Conservation (phyloP, 2,113 vertebrate species). For the Macrotus californicus region DNA sequence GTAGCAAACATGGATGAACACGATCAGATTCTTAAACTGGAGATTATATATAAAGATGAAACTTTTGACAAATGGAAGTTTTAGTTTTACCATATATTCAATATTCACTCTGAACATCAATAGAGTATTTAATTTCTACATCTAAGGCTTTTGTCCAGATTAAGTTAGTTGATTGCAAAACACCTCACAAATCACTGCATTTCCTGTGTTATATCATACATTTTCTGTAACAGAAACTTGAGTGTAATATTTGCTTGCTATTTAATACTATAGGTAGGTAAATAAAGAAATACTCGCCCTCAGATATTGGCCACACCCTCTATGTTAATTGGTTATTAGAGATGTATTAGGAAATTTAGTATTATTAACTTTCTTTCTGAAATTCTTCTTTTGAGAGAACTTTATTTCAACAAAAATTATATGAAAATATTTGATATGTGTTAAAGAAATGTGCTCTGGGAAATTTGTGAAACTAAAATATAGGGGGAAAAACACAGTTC, state of each 20-base stretch:
- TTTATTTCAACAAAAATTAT: background rate
- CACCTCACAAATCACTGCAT: background rate
- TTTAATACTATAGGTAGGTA: background rate
- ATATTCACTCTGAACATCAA: background rate
- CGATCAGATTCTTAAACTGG: background rate
- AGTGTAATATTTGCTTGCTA: background rate
- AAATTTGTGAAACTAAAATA: background rate
- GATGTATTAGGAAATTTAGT: background rate
- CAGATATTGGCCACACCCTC: background rate
- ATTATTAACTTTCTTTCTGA: background rate
- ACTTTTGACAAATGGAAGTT: background rate
- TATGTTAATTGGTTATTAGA: background rate
- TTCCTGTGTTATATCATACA: background rate
- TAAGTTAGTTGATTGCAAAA: background rate
- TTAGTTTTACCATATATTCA: background rate
- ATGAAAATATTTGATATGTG: background rate
- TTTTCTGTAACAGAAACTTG: background rate
- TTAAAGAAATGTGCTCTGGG: background rate
- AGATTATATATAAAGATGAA: background rate
- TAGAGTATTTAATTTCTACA: background rate
- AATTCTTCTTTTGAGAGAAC: background rate
- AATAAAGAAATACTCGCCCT: background rate
- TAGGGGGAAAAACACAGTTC: accelerated
- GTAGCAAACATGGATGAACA: background rate
- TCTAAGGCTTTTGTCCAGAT: background rate